Base-by-base conservation (phyloP, 2,113 vertebrate species). In the Corythornis madagascariensis region DNA sequence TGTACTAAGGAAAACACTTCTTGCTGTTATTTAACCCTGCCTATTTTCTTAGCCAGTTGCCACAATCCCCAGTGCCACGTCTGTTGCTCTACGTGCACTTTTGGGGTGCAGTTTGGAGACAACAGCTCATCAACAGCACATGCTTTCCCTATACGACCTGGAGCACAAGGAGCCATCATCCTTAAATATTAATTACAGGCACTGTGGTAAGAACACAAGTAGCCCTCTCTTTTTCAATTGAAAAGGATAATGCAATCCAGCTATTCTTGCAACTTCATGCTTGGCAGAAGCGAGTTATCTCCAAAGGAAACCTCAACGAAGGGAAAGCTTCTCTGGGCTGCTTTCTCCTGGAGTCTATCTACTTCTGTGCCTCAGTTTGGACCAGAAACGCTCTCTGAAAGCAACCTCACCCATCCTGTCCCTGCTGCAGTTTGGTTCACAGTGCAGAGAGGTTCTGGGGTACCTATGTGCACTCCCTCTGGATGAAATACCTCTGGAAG, bases 151-250 rank as follows among this genome's bases (percentile, higher is more conserved):
- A 0, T 26, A 26, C 21, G 71, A 82, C 73, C 52, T n/a, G 28
- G 35, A 79, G 77, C 74, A 74, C 52, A 35, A 42, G 25, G 66
- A 94, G 25, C 42, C 86, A 87, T 80, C 59, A 50, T 76, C 88
- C 92, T 82, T 66, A 65, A 82, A 69, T 70, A 93, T 75, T 78
- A 79, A 82, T 92, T 83, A 73, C 57, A 60, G 83, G 8, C 77
- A 81, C 70, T 29, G 28, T 38, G 70, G 24, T 3, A 65, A 26
- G 75, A 47, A 57, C 31, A 69, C 59, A 92, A 89, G 75, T 59
- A 95, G 83, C 59, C 5, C 63, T 89, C 57, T 90, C 31, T 69
- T 93, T 92, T 73, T 84, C 71, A 80, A 22, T 70, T 59, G 79
- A 5, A 24, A 71, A 66, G 71, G 81, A 42, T 21, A 61, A 40